Conservation (phyloP, 2,797 vertebrate genomes). For the Acipenser ruthenus region DNA sequence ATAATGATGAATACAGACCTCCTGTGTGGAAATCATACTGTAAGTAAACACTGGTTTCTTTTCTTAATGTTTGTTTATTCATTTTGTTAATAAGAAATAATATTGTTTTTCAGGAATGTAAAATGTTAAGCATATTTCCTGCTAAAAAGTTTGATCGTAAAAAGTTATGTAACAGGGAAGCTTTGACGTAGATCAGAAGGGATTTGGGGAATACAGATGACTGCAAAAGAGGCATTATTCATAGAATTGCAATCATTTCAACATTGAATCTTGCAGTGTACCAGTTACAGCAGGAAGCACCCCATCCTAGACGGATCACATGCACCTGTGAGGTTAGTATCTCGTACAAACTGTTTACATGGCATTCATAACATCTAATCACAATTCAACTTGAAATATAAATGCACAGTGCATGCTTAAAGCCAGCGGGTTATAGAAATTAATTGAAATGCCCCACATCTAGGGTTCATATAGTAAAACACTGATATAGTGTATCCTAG, state of each 20-base stretch:
- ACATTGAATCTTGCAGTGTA: conserved; percentile 42
- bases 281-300: conserved; percentile 74
- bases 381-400: background rate
- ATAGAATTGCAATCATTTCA: no score
- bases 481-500: no score
- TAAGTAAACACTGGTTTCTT: conserved; percentile 51
- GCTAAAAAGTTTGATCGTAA: no score
- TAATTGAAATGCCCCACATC: no score
- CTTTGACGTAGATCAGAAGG: no score
- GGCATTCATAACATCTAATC: no score
- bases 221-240: no score
- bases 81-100: background rate
- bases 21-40: conserved; percentile 84
- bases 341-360: background rate
- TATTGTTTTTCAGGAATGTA: background rate
- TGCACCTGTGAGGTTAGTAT: conserved; percentile 69
- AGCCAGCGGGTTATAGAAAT: no score
- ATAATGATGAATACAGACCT: conserved; percentile 81
- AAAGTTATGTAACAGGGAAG: no score
- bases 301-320: conserved; percentile 70
- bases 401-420: background rate
- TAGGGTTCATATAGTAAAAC: no score
- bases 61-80: background rate
- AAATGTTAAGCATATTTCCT: conserved; percentile 19
- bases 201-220: no score